Evolutionary conservation across 2,113 vertebrate genomes (phyloP), one percentile per base, ranked within the genome.

Genomic region (Smithornis capensis): DNA sequence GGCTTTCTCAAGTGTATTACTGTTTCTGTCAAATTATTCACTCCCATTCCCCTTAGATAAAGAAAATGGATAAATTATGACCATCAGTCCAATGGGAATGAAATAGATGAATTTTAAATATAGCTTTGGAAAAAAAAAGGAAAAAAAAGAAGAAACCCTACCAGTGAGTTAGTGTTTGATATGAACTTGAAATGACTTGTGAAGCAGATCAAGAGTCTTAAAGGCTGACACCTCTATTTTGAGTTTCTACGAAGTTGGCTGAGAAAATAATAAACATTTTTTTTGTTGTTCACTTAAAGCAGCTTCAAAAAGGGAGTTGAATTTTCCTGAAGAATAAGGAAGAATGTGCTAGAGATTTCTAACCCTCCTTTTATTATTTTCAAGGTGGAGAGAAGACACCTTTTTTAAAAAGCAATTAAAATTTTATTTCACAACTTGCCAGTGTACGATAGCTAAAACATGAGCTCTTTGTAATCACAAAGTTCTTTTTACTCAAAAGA

Each of bases 41-140:
- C 73, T 89, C 83, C 37, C 65, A 60, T 85, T 74, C 35, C 21
- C 88, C 91, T 94, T 94, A 96, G 95, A 98, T 93, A 98, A 97
- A 97, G 96, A 97, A 96, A 97, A 97, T 83, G 94, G 96, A 97
- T 97, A 98, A 97, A 97, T 92, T 91, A 98, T 94, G 93, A 92
- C 87, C 77, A 84, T 86, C 89, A 95, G 74, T 95, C 63, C 92
- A 94, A 83, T 69, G 82, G 83, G 91, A 96, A 90, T 90, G 76
- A 89, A 97, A 96, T 69, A 73, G 64, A 95, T 80, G 65, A 21
- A 76, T 93, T 96, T 95, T 94, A 97, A 97, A 97, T 96, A 96
- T 49, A 87, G 87, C 83, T 95, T 94, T 65, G 74, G 37, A 0
- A 25, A 52, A 71, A 49, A 96, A 83, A 52, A 18, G 28, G 3